Evolutionary conservation across 2,888 invertebrate species (phyloP), one percentile per base, ranked within the genome.

Genomic region (Drosophila yooni): DNA sequence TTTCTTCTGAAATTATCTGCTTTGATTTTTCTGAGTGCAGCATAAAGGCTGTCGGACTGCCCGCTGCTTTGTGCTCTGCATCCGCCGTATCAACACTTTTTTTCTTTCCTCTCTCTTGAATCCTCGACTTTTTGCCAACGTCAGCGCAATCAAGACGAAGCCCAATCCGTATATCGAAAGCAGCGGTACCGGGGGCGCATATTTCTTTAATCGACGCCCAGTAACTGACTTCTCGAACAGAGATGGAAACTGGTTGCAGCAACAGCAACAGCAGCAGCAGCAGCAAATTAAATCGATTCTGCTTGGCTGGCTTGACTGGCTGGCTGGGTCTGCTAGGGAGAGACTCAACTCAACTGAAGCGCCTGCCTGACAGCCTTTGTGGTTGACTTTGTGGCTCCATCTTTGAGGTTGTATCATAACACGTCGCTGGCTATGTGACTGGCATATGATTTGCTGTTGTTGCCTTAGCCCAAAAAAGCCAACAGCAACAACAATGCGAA

Each of bases 281-380:
- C 88, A 80, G 88, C 90, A 91, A 89, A 91, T 90, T 89, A 90
- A 91, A 91, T 91, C 91, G 89, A 90, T 90, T 90, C 88, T 65
- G 75, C 62, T 72, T 70, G 78, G 27, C 51, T 72, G 72, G 13
- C 29, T 51, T 61, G 59, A n/a, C 46, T 38, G 29, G 5, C 11
- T 52, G 51, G 15, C 33, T 60, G 25, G 15, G 48, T 15, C 25
- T 48, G 36, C 27, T 36, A 36, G 36, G 54, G 18, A 36, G 27
- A 54, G 27, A 54, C 25, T 54, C 33, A 11, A 25, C 31, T 52
- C 21, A 15, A 31, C 10, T 52, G 64, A 57, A 70, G 66, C 69
- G 71, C 68, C 77, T 85, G 83, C 58, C 71, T 70, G 68, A 76
- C 73, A 78, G 83, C 68, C 88, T 74, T 89, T 85, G 73, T 53